Evolutionary conservation across 2,797 vertebrate genomes (phyloP), one percentile per base, ranked within the genome.

Genomic region (Lutjanus argentimaculatus): DNA sequence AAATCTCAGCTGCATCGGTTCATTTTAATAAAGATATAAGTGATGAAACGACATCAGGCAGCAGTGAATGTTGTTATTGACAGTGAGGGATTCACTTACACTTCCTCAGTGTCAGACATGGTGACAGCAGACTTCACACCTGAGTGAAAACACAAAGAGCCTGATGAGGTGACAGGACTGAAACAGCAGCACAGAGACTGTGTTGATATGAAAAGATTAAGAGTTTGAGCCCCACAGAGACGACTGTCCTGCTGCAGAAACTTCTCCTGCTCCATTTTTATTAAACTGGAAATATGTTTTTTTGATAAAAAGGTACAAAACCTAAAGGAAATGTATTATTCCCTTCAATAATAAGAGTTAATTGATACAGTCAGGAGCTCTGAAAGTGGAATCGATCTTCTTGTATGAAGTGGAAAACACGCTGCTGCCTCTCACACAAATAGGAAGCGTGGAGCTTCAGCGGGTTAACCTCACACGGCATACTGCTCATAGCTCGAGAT

Each of bases 21-120:
- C 40, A 14, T 52, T 53, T 14, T 42, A 9, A 48, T 53, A 4
- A 40, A 57, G 30, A 6, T 16, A 16, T 55, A 16, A 59, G 2
- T 13, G 14, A 49, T 13, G 15, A 21, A 19, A 61, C 1, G 6
- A 59, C 62, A 62, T 43, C 5, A 10, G n/a, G 45, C 22, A 14
- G 40, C 43, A 5, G 52, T 8, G 43, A 46, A 49, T 65, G 43
- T 7, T 30, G 30, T 36, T 46, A 3, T 9, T 59, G 62, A 46
- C 45, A 53, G 61, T 19, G 77, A 25, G 59, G 7, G 77, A 16
- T 66, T 62, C 91, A 97, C 98, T 98, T 91, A 99, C 97, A 96
- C 92, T 91, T 98, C 97, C 86, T 98, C 97, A 0, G 94, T 96
- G 93, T 99, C 97, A 89, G 98, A 98, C 97, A 98, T 99, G 94